Evolutionary conservation across 2,888 invertebrate genomes (phyloP), one percentile per base, ranked within the genome.

Genomic region (Nemurella pictetii): DNA sequence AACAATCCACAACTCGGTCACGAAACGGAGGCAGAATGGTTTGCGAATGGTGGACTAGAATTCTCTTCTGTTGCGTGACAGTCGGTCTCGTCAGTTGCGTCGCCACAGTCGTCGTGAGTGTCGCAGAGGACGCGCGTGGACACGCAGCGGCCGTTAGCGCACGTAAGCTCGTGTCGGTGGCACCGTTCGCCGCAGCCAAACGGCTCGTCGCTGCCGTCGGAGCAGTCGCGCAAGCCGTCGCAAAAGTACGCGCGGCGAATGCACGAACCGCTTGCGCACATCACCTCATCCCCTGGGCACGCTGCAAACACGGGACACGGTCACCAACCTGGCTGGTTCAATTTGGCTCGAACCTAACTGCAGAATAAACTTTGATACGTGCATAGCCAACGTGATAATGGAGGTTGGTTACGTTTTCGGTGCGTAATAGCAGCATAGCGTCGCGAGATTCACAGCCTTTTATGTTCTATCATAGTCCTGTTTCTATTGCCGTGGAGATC

Each of bases 181-280:
- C 88, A 88, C 55, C 86, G 85, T 80, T 87, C 88, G 35, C 86
- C 87, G 87, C 93, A 93, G 32, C 93, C 93, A 84, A 90, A 89
- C 0, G 93, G 92, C 90, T 95, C 95, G 88, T 95, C 95, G 1
- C 94, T 93, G 86, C 91, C 91, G 87, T 95, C 95, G 0, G 91
- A 90, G 88, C 95, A 95, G 88, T 95, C 93, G 87, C 92, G 91
- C 82, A 90, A 90, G 7, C 94, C 94, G 88, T 95, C 94, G 89
- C 95, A 95, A 87, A 93, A 93, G 15, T 91, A 91, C 27, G 91
- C 89, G 86, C 91, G 92, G 9, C 92, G 90, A 84, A 95, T 93
- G 89, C 95, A 95, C 87, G 91, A 90, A n/a, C 93, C 92, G 36
- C 92, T 93, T 80, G 92, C 92, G 89, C 95, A 95, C 74, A 91